phyloP scores from a whole-genome alignment of 2,888 invertebrate genomes.

The Steinernema hermaphroditum region DNA sequence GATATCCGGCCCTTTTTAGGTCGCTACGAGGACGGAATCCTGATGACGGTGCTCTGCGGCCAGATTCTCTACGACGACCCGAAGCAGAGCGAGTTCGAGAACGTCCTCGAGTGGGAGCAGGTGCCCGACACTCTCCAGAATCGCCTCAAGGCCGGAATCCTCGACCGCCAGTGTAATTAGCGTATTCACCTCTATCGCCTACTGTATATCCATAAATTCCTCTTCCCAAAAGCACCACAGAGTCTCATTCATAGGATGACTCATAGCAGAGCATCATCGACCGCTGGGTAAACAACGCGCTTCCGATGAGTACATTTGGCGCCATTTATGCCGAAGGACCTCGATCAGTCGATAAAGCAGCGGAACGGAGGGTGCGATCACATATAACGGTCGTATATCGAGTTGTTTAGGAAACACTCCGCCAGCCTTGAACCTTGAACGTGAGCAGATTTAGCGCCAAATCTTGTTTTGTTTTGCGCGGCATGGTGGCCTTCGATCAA shows the following conservation, averaged over 20 bases:
- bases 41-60: constrained; percentile 48
- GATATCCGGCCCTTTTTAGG: constrained; percentile 36
- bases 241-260: neutral
- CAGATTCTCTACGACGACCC: constrained; percentile 50
- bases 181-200: neutral
- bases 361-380: too few species aligned
- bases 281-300: neutral
- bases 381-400: too few species aligned
- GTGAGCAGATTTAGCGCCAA: too few species aligned
- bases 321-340: too few species aligned
- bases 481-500: too few species aligned
- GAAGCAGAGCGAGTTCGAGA: constrained; percentile 45
- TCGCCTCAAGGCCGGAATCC: constrained; percentile 8
- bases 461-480: too few species aligned
- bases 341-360: too few species aligned
- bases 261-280: neutral
- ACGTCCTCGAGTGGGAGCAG: constrained; percentile 57
- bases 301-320: too few species aligned
- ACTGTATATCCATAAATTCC: neutral
- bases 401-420: too few species aligned
- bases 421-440: too few species aligned
- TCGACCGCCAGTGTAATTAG: constrained; percentile 15
- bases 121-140: constrained; percentile 41
- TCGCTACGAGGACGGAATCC: constrained; percentile 43
- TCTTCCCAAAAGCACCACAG: neutral